phyloP scores from a whole-genome alignment of 1,140 invertebrate genomes.

The Bombus terrestris region DNA sequence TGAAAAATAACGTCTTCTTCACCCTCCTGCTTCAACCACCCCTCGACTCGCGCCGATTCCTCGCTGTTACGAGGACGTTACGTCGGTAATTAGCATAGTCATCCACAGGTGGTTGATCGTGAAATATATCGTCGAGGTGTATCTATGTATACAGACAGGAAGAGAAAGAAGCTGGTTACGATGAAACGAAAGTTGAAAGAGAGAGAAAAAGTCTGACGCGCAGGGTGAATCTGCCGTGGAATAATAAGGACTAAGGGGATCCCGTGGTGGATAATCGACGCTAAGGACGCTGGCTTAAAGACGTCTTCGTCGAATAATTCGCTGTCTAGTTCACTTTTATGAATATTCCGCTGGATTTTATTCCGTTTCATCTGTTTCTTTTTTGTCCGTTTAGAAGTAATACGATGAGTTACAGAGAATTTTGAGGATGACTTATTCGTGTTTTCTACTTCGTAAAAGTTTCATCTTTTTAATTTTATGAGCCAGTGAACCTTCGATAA shows the following conservation, averaged over 20 bases:
- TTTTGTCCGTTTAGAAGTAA: too few species aligned
- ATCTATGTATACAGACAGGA: constrained; percentile 12
- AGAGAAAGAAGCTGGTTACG: neutral
- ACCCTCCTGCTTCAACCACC: constrained; percentile 25
- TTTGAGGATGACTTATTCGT: too few species aligned
- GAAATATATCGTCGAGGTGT: constrained; percentile 62
- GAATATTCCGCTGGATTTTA: constrained; percentile 5
- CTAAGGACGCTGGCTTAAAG: constrained; percentile 31
- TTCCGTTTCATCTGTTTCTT: neutral
- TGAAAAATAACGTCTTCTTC: constrained; percentile 63
- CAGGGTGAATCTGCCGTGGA: constrained; percentile 40
- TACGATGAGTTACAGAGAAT: too few species aligned
- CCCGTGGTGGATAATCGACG: constrained; percentile 47
- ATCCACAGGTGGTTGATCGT: constrained; percentile 72
- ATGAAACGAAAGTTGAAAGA: constrained; percentile 24
- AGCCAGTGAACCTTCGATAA: too few species aligned
- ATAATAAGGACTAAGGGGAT: constrained; percentile 45
- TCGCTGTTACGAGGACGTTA: constrained; percentile 63
- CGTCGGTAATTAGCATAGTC: constrained; percentile 70
- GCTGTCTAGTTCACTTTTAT: constrained; percentile 8
- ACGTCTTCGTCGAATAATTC: constrained; percentile 16
- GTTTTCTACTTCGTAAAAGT: too few species aligned
- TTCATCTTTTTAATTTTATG: too few species aligned
- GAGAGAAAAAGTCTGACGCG: constrained; percentile 20
- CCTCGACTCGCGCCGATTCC: constrained; percentile 31